Base-by-base conservation (phyloP, 2,888 invertebrate genomes). In the Patella ulyssiponensis region DNA sequence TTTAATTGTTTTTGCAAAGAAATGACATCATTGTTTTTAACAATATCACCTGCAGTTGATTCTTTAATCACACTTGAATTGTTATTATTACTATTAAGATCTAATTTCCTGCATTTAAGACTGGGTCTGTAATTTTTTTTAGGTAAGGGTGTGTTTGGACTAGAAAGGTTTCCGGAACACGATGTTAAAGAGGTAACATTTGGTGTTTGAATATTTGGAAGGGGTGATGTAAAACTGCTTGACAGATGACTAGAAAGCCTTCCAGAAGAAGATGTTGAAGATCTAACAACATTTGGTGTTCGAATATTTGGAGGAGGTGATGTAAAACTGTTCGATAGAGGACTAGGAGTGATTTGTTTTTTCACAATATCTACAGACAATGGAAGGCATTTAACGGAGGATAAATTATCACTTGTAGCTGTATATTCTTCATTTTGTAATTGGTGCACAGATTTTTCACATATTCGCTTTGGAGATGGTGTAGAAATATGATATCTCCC, bases 401-500 rank as follows among this genome's bases (percentile, higher is more conserved):
- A 70, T 64, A 20, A 64, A 20, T 64, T 64, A 20, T 20, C 23
- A 12, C 33, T 17, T 51, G 17, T 75, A 33, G 27, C 51, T 15
- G 44, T 64, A 11, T 17, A 52, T 5, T 20, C 5, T 69, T 44
- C 14, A 52, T 20, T 69, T 15, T 33, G 11, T 44, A 44, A 44
- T 44, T 44, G 44, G 44, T 44, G 9, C 7, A 44, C 44, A 44
- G 44, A 44, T 9, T 44, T 44, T 23, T 9, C 11, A 69, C 64
- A 11, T 52, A 33, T 20, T 20, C 20, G 64, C 33, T 75, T 53
- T 44, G 79, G 73, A n/a, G 78, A 64, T 12, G 82, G 79, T 23
- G 78, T 76, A 11, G 87, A 85, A 14, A 84, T 77, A 79, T 88
- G 87, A 79, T 87, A 87, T 20, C 88, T 81, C 3, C 88, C 87